These are phyloP conservation scores for Meleagris gallopavo DNA, from an alignment of 2,113 vertebrate genomes.

Conservation along the genomic window DNA sequence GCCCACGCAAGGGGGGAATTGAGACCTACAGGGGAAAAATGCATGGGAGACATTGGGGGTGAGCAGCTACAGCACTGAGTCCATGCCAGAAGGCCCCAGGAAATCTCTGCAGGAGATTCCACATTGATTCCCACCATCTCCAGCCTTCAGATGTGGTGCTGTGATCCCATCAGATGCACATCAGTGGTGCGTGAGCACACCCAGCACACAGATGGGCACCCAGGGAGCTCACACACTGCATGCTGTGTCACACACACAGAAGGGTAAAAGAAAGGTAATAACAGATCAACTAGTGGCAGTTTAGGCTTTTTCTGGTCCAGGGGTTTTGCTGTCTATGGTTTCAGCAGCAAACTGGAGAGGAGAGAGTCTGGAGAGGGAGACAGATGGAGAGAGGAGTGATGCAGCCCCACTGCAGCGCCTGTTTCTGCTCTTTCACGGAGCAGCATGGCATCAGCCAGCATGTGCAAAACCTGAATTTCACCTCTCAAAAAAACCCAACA, in stretches of 20 bases:
- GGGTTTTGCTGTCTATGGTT: not conserved
- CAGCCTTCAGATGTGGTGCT: not conserved
- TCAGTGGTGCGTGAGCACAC: not conserved
- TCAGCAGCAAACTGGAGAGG: not conserved
- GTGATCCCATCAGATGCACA: fast-evolving
- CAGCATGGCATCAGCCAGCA: not conserved
- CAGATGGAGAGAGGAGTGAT: not conserved
- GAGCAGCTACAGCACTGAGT: not conserved
- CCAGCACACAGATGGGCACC: not conserved
- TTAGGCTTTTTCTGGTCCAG: not conserved
- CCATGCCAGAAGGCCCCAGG: not conserved
- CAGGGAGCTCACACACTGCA: not conserved
- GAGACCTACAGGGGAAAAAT: not conserved
- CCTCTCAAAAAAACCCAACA: not conserved
- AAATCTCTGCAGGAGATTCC: not conserved
- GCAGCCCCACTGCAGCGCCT: not conserved
- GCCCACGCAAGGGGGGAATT: not conserved
- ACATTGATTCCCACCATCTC: not conserved
- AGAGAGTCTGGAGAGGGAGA: not conserved
- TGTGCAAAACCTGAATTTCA: not conserved
- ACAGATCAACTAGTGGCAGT: not conserved
- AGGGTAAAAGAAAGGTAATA: not conserved
- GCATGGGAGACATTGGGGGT: not conserved
- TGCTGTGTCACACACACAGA: not conserved
- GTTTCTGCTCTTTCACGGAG: not conserved